Evolutionary conservation across 2,888 invertebrate species (phyloP), one percentile per base, ranked within the genome.

Genomic region (Nasonia oneida): DNA sequence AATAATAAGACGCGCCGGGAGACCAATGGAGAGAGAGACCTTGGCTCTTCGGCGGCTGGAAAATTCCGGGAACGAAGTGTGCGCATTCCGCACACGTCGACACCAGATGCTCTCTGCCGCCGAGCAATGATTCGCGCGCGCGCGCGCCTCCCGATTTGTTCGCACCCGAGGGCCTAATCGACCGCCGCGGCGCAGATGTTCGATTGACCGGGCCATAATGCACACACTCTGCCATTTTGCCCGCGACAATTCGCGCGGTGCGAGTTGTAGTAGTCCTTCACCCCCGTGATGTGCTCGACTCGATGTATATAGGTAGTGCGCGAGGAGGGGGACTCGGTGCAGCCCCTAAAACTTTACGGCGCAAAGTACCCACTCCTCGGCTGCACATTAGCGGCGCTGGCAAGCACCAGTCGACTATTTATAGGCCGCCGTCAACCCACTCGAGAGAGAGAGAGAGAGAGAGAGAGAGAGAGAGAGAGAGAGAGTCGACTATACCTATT

Each of bases 41-140:
- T 42, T 12, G 47, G 37, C 37, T 37, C 37, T 4, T 37, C 37
- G 37, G 37, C 4, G 37, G 37, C 37, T 37, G 37, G 37, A 47
- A 47, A 47, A 47, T 78, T 71, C 53, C 70, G 67, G 53, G 29
- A 57, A 70, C 64, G 15, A 23, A 14, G 14, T n/a, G 14, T 14
- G 61, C 50, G 70, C 73, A 67, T 82, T 74, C 81, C 78, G 53
- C 73, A 71, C 81, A 77, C 77, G 77, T 83, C 78, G 61, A 23
- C 61, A 73, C 79, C 84, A 84, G 80, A 84, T 84, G 84, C 75
- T 50, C 47, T 47, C 47, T 1, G 12, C 47, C 10, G 47, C 10
- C 12, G 12, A 47, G 1, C 39, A 2, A 42, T 42, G 42, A 42
- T 42, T 42, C 42, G 42, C 42, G 12, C 42, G 12, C 42, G 42